Conservation (phyloP, 2,888 invertebrate genomes). For the Aphelenchoides bicaudatus region DNA sequence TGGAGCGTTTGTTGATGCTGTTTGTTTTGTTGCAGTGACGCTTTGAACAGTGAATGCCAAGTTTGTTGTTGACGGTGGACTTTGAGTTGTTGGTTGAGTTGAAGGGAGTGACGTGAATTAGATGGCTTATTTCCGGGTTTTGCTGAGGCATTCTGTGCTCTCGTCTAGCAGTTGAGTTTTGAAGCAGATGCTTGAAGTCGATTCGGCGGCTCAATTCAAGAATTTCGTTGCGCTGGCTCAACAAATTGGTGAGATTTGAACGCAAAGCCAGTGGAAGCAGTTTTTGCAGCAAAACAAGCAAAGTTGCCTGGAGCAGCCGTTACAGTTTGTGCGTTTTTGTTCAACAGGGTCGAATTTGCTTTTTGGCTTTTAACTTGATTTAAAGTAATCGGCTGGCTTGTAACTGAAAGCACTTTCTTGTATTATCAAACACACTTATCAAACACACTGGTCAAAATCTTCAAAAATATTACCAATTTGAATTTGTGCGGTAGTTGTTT, state of each 20-base stretch:
- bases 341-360: constrained; percentile 3
- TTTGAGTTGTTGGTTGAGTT: not conserved
- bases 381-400: no score
- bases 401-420: no score
- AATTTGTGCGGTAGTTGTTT: no score
- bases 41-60: not conserved
- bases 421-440: no score
- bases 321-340: not conserved
- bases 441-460: no score
- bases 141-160: no score
- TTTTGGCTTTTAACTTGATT: no score
- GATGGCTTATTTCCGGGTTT: no score
- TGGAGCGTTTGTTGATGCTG: not conserved
- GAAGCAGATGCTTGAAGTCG: constrained; percentile 9
- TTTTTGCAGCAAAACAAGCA: constrained; percentile 12
- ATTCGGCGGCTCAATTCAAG: constrained; percentile 1
- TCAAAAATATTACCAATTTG: no score
- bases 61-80: not conserved
- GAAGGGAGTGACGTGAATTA: constrained; percentile 2
- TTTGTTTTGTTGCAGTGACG: not conserved
- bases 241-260: not conserved
- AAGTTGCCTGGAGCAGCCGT: not conserved
- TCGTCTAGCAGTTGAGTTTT: no score
- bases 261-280: constrained; percentile 14
- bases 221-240: not conserved